These are phyloP conservation scores for Diachasma alloeum DNA, from an alignment of 1,140 invertebrate species.

Conservation along the genomic window DNA sequence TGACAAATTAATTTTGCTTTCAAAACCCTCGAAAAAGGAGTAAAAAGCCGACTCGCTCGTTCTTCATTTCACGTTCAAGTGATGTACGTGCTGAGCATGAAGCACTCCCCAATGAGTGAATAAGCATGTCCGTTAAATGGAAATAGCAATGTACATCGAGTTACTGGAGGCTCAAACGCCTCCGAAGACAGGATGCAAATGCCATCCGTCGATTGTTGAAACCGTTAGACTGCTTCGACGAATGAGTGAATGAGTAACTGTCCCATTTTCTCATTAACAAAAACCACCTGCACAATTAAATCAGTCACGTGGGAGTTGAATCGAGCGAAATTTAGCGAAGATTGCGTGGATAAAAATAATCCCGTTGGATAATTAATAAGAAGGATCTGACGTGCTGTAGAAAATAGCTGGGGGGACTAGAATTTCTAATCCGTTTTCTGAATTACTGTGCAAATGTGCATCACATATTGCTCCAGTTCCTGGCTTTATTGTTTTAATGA, in stretches of 20 bases:
- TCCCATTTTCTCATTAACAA: no score
- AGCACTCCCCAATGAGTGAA: neutral
- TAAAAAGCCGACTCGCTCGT: neutral
- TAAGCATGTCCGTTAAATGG: neutral
- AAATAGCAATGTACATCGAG: neutral
- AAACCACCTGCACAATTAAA: no score
- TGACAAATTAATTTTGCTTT: no score
- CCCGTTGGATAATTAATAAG: constrained; percentile 25
- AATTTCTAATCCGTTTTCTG: constrained; percentile 30
- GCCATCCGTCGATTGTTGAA: neutral
- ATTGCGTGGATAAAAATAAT: neutral
- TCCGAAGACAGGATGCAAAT: neutral
- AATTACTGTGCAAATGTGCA: constrained; percentile 16
- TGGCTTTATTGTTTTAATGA: neutral
- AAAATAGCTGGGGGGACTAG: constrained; percentile 27
- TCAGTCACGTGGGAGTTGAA: no score
- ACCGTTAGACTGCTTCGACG: neutral
- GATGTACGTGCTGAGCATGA: neutral
- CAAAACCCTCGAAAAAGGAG: no score
- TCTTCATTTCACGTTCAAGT: neutral
- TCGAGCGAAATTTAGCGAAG: neutral
- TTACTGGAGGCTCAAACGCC: neutral
- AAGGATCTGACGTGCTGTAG: constrained; percentile 17
- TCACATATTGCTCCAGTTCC: constrained; percentile 10
- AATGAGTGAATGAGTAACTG: neutral